Base-by-base conservation (phyloP, 23 tunicate species). In the Corella eumyota region DNA sequence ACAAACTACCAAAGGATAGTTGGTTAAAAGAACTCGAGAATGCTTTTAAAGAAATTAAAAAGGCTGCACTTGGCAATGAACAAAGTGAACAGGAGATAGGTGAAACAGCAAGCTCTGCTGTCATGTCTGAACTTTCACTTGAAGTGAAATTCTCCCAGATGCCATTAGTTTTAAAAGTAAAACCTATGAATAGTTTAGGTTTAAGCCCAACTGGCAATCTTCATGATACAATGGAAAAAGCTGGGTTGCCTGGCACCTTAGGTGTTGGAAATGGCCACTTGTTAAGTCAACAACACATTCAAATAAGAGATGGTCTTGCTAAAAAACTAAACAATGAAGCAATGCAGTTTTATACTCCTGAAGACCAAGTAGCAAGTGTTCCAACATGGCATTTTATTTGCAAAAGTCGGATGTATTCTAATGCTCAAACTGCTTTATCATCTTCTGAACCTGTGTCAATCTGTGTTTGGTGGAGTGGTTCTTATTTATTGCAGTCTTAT, bases 21-120 rank as follows among this genome's bases (percentile, higher is more conserved):
- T 88, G 96, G 96, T 24, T 68, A 2, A 58, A 60, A 32, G 96
- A 88, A 63, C 67, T 88, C n/a, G 96, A 78, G n/a, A 45, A 34
- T 50, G 83, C 83, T 0, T 69, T 64, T 25, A 84, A 70, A 63
- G 82, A 84, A 28, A 28, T 45, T 28, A 26, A 34, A 31, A 84
- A 84, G 44, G 53, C 48, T 26, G 70, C 55, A 6, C 84, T 62
- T 32, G 60, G 72, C 61, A 50, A 68, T 4, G 94, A 80, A 29
- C 53, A 68, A 1, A 2, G 57, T 0, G 32, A 34, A 23, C 50
- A 51, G 3, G 23, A 25, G 31, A 26, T 55, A n/a, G 52, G 32
- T 4, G 82, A 66, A 19, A 34, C 11, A 1, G 30, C 24, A 4
- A 6, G 34, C 13, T 36, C 56, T 1, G 66, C 46, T 30, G 52